Evolutionary conservation across 2,888 invertebrate genomes (phyloP).

Genomic region (Epistrophe eligans): DNA sequence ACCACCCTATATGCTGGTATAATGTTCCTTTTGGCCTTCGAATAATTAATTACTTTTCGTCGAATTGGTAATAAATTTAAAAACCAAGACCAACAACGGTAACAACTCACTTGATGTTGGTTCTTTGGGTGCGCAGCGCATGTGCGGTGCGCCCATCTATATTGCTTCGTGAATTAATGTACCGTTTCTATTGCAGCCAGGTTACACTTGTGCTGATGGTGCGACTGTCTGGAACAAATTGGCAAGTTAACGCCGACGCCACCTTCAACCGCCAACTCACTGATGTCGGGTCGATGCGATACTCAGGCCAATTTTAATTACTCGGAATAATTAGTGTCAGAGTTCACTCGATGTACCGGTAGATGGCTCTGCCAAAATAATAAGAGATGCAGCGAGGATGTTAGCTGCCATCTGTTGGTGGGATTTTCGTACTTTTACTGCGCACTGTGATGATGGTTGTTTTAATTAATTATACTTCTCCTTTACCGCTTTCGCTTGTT

Average conservation of each 20-base stretch:
- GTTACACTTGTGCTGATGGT: slow-evolving; percentile 4
- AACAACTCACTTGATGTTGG: slow-evolving; percentile 64
- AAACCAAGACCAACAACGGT: slow-evolving; percentile 70
- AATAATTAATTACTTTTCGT: slow-evolving; percentile 73
- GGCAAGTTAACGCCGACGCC: slow-evolving; percentile 58
- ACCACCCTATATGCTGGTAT: slow-evolving; percentile 24
- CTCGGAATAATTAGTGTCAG: slow-evolving; percentile 73
- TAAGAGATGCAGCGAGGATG: slow-evolving; percentile 37
- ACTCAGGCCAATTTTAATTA: slow-evolving; percentile 67
- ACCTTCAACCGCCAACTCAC: neutral
- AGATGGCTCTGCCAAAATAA: slow-evolving; percentile 44
- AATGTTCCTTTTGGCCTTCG: slow-evolving; percentile 70
- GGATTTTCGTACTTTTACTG: slow-evolving; percentile 21
- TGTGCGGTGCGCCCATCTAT: slow-evolving; percentile 29
- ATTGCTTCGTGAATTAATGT: slow-evolving; percentile 15
- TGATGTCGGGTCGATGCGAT: neutral
- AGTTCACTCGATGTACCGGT: slow-evolving; percentile 60
- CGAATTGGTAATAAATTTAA: slow-evolving; percentile 74
- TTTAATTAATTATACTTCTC: slow-evolving; percentile 65
- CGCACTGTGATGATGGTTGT: slow-evolving; percentile 36
- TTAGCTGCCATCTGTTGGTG: slow-evolving; percentile 24
- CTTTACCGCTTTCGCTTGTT: slow-evolving; percentile 62
- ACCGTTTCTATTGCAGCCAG: neutral
- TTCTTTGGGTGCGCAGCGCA: slow-evolving; percentile 32
- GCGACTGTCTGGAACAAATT: slow-evolving; percentile 55